phyloP scores from a whole-genome alignment of 2,888 invertebrate genomes.

The Cephus runcator region DNA sequence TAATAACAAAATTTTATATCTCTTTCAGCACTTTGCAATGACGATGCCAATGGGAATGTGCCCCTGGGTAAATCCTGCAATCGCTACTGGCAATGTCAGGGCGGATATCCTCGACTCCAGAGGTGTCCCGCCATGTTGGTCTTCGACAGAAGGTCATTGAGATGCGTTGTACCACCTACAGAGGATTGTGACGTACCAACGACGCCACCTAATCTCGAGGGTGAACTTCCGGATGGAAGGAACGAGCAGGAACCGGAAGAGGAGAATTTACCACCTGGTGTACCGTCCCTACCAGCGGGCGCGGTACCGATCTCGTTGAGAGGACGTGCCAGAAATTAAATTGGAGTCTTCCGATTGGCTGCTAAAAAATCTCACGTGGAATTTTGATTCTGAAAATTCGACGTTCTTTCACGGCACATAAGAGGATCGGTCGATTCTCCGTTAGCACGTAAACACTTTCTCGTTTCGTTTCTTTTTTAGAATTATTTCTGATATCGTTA shows the following conservation, averaged over 20 bases:
- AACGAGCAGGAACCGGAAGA: slow-evolving; percentile 62
- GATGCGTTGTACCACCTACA: slow-evolving; percentile 90
- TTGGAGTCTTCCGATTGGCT: not conserved
- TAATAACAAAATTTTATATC: not conserved
- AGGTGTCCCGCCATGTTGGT: slow-evolving; percentile 92
- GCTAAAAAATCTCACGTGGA: not conserved
- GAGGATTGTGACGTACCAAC: slow-evolving; percentile 89
- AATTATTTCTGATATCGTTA: not conserved
- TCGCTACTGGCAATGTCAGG: slow-evolving; percentile 94
- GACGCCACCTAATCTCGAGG: slow-evolving; percentile 70
- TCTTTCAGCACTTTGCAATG: slow-evolving; percentile 86
- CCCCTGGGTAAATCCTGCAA: slow-evolving; percentile 93
- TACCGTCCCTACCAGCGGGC: slow-evolving; percentile 59
- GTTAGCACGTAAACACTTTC: not conserved
- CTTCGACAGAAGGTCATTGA: slow-evolving; percentile 83
- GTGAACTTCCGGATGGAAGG: slow-evolving; percentile 54
- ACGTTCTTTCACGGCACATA: not conserved
- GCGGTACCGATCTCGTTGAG: slow-evolving; percentile 58
- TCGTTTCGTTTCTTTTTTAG: not conserved
- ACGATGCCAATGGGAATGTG: slow-evolving; percentile 91
- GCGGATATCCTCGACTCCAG: slow-evolving; percentile 91
- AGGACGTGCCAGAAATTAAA: slow-evolving; percentile 55
- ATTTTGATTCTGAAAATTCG: not conserved
- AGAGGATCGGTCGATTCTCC: not conserved
- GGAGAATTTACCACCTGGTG: slow-evolving; percentile 62